phyloP scores from a whole-genome alignment of 2,113 vertebrate genomes.

The Neotoma lepida region DNA sequence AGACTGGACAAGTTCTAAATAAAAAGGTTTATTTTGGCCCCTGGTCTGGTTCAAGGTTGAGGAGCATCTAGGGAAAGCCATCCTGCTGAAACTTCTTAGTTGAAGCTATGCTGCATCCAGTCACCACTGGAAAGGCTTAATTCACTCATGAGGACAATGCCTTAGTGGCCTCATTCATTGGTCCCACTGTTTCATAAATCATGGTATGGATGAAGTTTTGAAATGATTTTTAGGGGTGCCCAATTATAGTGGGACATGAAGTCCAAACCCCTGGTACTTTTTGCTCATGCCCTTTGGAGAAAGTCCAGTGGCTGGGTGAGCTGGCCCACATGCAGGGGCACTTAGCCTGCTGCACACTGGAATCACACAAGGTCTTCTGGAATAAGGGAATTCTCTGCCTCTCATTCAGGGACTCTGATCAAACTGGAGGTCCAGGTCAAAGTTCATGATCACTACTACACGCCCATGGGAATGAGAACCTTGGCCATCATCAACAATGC shows the following conservation, averaged over 20 bases:
- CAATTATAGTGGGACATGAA: neutral
- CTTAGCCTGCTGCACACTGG: neutral
- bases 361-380: neutral
- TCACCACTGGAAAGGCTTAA: no score
- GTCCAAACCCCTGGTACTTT: neutral
- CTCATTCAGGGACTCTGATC: neutral
- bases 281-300: neutral
- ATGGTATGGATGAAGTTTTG: no score
- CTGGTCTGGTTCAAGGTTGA: neutral
- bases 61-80: neutral
- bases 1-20: neutral
- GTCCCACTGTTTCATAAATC: neutral
- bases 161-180: neutral
- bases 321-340: accelerated
- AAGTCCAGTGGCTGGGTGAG: neutral
- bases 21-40: neutral
- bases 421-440: neutral
- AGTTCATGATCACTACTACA: neutral
- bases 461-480: neutral
- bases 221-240: neutral
- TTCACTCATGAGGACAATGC: neutral
- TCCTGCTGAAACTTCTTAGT: neutral
- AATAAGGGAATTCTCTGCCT: neutral
- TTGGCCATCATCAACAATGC: neutral
- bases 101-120: neutral